Conservation (phyloP, 1,140 invertebrate genomes). For the Drosophila kikkawai region DNA sequence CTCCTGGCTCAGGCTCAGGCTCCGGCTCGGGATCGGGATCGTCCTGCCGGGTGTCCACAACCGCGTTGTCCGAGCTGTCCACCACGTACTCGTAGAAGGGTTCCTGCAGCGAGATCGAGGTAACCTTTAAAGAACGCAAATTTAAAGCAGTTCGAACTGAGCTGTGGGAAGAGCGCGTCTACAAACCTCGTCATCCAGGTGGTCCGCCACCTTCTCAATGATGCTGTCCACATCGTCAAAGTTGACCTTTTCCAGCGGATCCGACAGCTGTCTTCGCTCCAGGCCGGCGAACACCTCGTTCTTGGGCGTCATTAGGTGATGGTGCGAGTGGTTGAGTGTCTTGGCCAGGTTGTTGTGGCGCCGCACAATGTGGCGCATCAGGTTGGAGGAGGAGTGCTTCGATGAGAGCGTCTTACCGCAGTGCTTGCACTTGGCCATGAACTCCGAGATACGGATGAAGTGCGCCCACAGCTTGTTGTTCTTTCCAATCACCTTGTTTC, state of each 20-base stretch:
- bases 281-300: conserved; percentile 38
- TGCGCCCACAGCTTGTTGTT: conserved; percentile 78
- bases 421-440: conserved; percentile 74
- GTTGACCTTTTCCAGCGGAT: conserved; percentile 71
- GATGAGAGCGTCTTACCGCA: conserved; percentile 74
- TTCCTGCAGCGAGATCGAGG: conserved; percentile 57
- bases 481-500: conserved; percentile 73
- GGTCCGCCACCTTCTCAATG: conserved; percentile 70
- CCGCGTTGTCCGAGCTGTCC: conserved; percentile 57
- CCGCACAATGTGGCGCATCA: conserved; percentile 72
- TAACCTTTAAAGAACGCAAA: conserved; percentile 35
- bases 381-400: conserved; percentile 73
- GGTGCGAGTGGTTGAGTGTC: conserved; percentile 62
- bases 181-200: conserved; percentile 69
- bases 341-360: conserved; percentile 71
- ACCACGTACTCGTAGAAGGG: conserved; percentile 75
- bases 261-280: conserved; percentile 46
- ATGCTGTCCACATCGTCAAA: conserved; percentile 76
- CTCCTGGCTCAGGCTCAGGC: conserved; percentile 30
- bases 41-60: conserved; percentile 31
- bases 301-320: conserved; percentile 63
- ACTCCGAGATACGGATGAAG: conserved; percentile 70
- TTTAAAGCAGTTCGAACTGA: neutral
- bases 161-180: neutral
- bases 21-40: conserved; percentile 33